These are phyloP conservation scores for Sebastes flavidus DNA, from an alignment of 2,797 vertebrate genomes.

Conservation along the genomic window DNA sequence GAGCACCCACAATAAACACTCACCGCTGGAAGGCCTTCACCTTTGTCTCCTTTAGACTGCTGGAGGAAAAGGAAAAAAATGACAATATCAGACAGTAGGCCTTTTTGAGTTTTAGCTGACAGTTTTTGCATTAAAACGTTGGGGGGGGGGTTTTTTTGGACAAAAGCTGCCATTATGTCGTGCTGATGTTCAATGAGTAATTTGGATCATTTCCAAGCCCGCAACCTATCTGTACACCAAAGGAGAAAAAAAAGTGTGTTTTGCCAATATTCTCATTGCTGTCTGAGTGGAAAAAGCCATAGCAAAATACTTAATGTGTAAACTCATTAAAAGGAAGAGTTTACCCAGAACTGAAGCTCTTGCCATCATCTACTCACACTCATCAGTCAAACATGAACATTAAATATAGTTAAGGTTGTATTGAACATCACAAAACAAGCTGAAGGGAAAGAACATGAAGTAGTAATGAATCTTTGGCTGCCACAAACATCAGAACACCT, in stretches of 20 bases:
- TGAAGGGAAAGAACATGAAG: neutral
- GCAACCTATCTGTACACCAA: neutral
- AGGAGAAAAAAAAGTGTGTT: too few relatives aligned
- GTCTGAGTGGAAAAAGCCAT: neutral
- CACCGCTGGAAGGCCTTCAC: constrained; percentile 59
- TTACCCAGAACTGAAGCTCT: neutral
- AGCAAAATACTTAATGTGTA: neutral
- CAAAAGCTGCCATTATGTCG: neutral
- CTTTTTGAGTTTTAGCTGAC: neutral
- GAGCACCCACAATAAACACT: neutral
- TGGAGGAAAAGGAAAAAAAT: neutral
- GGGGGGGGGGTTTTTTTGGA: too few relatives aligned
- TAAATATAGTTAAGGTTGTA: neutral
- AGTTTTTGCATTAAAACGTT: neutral
- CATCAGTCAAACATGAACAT: neutral
- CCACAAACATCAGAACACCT: neutral
- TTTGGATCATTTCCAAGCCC: neutral
- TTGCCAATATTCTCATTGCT: neutral
- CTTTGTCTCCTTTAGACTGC: constrained; percentile 64
- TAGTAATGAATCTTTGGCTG: neutral
- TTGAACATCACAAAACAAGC: neutral
- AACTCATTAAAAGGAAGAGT: neutral
- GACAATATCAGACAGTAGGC: neutral
- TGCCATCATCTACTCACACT: neutral
- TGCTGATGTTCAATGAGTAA: neutral